Conservation (phyloP, 2,888 invertebrate genomes). For the Pollenia griseotomentosa region DNA sequence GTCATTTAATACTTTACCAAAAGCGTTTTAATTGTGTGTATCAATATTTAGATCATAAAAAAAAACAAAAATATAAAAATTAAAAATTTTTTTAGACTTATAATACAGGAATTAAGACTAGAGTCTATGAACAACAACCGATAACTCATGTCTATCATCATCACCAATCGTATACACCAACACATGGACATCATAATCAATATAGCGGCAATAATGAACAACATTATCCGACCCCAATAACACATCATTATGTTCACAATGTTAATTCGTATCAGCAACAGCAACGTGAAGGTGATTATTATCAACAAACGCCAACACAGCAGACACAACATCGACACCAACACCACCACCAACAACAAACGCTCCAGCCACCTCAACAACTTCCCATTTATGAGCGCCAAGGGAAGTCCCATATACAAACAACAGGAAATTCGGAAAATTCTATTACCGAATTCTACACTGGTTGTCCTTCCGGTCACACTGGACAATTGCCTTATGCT, state of each 20-base stretch:
- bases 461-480: conserved; percentile 84
- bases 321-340: conserved; percentile 15
- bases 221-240: conserved; percentile 65
- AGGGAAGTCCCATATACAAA: conserved; percentile 46
- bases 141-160: conserved; percentile 43
- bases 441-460: conserved; percentile 77
- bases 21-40: no score
- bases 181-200: conserved; percentile 57
- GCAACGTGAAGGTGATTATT: conserved; percentile 55
- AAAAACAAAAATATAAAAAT: background rate
- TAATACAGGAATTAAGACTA: conserved; percentile 63
- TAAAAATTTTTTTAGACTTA: conserved; percentile 59
- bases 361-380: conserved; percentile 34
- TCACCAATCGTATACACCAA: conserved; percentile 42
- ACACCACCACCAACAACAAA: conserved; percentile 26
- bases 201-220: conserved; percentile 42
- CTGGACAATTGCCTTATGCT: conserved; percentile 87
- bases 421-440: conserved; percentile 74
- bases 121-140: conserved; percentile 48
- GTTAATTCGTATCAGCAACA: conserved; percentile 58
- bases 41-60: background rate
- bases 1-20: no score
- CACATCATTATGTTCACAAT: conserved; percentile 42
- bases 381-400: conserved; percentile 52
- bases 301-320: conserved; percentile 45